Conservation (phyloP, 2,888 invertebrate genomes). For the Eupithecia subfuscata region DNA sequence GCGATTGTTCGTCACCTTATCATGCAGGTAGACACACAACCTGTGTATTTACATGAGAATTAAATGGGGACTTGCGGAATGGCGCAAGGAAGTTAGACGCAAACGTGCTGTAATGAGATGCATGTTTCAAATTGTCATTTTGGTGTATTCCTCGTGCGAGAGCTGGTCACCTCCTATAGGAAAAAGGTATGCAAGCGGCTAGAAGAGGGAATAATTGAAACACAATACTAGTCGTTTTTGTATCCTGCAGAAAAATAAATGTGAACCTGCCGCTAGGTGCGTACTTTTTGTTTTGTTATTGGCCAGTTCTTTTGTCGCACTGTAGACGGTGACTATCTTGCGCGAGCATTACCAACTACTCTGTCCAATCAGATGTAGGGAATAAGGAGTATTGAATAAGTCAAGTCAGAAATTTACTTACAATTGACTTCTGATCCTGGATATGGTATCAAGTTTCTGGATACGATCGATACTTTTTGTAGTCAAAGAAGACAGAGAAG, state of each 20-base stretch:
- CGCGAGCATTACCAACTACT: not conserved
- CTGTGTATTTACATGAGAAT: constrained; percentile 61
- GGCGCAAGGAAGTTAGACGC: constrained; percentile 4
- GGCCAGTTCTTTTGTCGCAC: too few species aligned
- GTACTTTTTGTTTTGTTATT: too few species aligned
- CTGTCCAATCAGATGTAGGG: not conserved
- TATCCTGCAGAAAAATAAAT: not conserved
- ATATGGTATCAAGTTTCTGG: too few species aligned
- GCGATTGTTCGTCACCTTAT: constrained; percentile 64
- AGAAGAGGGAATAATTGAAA: not conserved
- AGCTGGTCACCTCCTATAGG: not conserved
- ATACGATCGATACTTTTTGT: too few species aligned
- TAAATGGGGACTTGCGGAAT: constrained; percentile 54
- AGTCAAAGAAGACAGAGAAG: too few species aligned
- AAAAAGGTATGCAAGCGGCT: not conserved
- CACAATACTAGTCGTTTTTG: not conserved
- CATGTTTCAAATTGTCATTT: not conserved
- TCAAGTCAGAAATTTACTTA: too few species aligned
- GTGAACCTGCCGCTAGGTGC: too few species aligned
- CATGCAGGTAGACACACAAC: constrained; percentile 61
- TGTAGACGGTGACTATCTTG: too few species aligned
- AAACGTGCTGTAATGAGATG: not conserved
- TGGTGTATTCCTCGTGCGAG: not conserved
- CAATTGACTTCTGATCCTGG: too few species aligned
- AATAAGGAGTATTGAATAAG: too few species aligned